phyloP scores from a whole-genome alignment of 2,888 invertebrate species.

The Chymomyza amoena region DNA sequence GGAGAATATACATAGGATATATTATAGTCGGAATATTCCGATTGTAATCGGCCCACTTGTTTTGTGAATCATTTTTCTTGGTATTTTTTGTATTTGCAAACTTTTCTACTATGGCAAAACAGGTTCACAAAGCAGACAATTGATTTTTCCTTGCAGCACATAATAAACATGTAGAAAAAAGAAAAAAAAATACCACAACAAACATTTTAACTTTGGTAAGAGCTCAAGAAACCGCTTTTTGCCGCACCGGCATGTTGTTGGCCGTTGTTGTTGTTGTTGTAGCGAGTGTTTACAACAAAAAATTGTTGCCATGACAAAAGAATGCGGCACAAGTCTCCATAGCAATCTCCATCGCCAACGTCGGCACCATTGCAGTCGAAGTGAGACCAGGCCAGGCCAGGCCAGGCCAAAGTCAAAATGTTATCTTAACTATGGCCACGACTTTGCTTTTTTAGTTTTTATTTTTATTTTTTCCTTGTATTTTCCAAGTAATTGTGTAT shows the following conservation, averaged over 20 bases:
- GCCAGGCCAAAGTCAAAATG: conserved; percentile 64
- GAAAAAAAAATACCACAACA: conserved; percentile 31
- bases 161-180: conserved; percentile 32
- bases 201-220: conserved; percentile 50
- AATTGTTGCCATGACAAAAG: conserved; percentile 70
- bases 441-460: conserved; percentile 46
- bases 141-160: conserved; percentile 61
- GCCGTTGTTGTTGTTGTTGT: conserved; percentile 56
- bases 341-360: conserved; percentile 1
- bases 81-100: neutral
- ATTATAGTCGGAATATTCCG: no score
- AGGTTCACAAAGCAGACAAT: conserved; percentile 61
- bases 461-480: neutral
- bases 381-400: conserved; percentile 36
- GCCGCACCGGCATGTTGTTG: conserved; percentile 38
- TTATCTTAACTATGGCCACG: conserved; percentile 68
- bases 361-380: neutral
- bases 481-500: conserved; percentile 6
- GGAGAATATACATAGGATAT: no score
- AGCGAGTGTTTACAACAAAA: neutral
- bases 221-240: conserved; percentile 61
- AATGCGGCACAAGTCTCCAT: conserved; percentile 72
- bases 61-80: neutral
- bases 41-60: no score
- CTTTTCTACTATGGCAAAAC: conserved; percentile 29